Evolutionary conservation across 1,140 invertebrate species (phyloP), one percentile per base, ranked within the genome.

Genomic region (Amyelois transitella): DNA sequence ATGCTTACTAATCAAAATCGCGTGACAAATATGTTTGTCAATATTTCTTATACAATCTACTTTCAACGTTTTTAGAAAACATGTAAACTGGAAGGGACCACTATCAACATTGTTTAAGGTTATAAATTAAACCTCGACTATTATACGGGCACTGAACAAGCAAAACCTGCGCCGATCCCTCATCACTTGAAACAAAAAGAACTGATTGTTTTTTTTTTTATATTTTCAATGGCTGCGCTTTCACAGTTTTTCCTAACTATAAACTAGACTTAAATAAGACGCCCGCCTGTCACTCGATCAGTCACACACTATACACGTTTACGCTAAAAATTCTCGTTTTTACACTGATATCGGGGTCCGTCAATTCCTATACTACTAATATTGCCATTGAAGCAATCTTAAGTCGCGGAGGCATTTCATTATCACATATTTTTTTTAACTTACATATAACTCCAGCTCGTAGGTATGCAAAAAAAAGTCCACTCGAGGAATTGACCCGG

Each of bases 191-290:
- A 79, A 75, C 66, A 76, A 76, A 80, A 74, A 72, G 75, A 77
- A 69, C 63, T 69, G 66, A 73, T 79, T 75, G 72, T 66, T 21
- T 64, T 68, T 67, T 69, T 66, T 66, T 75, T 73, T 66, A 48
- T 66, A 67, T 67, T 69, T 66, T 66, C 52, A 72, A 71, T 74
- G 74, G 75, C 56, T 77, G 71, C 73, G 73, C 66, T 66, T 77
- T 77, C 72, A 79, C 68, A 77, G 70, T 81, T 78, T 85, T 87
- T 69, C 81, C 84, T 87, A 87, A 82, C 84, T 87, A 87, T 72
- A 71, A 72, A 69, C 84, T 87, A 87, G 65, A 77, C 80, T 87
- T 86, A 86, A 71, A 75, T 72, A 76, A 64, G 14, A 53, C 61
- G 64, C 50, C 71, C 64, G 57, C 56, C 65, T 61, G 55, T 66